phyloP scores from a whole-genome alignment of 1,140 invertebrate species.

The Monochamus saltuarius region DNA sequence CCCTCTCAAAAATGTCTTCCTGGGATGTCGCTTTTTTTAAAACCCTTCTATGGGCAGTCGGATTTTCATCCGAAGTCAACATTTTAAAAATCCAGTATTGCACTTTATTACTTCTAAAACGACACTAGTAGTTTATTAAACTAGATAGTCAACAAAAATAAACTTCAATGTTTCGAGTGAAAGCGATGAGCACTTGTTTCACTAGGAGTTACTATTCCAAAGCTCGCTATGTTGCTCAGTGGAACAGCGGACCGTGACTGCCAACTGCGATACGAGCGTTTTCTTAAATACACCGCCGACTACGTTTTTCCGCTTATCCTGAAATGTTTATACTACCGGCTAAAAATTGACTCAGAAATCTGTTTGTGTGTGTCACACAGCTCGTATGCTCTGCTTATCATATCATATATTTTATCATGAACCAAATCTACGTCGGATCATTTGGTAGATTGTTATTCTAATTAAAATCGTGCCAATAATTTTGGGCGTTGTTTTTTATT shows the following conservation, averaged over 20 bases:
- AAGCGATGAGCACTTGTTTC: no score
- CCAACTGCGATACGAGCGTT: conserved; percentile 3
- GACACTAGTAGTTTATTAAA: no score
- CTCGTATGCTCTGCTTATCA: conserved; percentile 3
- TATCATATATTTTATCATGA: no score
- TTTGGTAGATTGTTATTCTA: not conserved
- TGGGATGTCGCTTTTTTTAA: conserved; percentile 38
- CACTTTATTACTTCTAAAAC: not conserved
- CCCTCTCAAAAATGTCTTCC: conserved; percentile 37
- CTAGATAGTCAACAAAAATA: no score
- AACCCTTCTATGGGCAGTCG: conserved; percentile 31
- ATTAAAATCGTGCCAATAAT: not conserved
- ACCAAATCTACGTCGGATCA: not conserved
- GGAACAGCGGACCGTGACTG: conserved; percentile 1
- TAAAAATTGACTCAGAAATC: conserved; percentile 11
- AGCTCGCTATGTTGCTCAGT: no score
- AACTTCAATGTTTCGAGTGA: no score
- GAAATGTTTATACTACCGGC: conserved; percentile 7
- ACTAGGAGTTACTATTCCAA: no score
- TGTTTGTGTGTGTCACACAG: conserved; percentile 3
- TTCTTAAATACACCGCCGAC: conserved; percentile 10
- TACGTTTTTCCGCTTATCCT: conserved; percentile 9
- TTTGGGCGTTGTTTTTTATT: no score
- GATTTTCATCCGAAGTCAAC: conserved; percentile 41
- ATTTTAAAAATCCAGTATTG: conserved; percentile 23